Evolutionary conservation across 2,888 invertebrate species (phyloP), one percentile per base, ranked within the genome.

Genomic region (Trichopria drosophilae): DNA sequence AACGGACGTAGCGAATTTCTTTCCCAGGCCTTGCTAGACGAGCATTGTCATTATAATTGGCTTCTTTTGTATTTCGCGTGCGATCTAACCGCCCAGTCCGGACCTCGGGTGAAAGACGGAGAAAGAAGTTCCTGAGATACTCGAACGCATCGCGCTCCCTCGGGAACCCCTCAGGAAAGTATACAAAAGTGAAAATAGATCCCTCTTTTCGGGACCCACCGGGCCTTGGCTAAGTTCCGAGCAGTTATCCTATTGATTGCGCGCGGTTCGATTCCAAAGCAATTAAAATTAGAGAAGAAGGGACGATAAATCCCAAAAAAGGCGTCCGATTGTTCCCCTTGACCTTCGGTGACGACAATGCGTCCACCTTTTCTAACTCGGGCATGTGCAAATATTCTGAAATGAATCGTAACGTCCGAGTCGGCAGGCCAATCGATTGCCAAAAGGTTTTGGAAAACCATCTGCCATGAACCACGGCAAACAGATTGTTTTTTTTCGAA

Each of bases 21-120:
- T 73, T 72, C 72, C 72, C 73, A 68, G 65, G 68, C 62, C 60
- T 61, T 61, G 63, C 64, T 59, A 62, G 60, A 60, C 59, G 60
- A 59, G 64, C 69, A 73, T 73, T 73, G 74, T 73, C 74, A 74
- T 74, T 74, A 65, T 74, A 73, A 73, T 73, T 73, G 73, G 69
- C 68, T 64, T 51, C 67, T 67, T 69, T 71, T 73, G 69, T 70
- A 66, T 67, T 68, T 69, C 65, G 64, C 70, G 64, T 66, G 69
- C 68, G 67, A 70, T 70, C 65, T 64, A 66, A 68, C 66, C 65
- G 64, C 60, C 60, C 61, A 48, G 55, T 47, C 61, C 56, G 59
- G 63, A 53, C 61, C 54, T 59, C 51, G 48, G n/a, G n/a, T n/a
- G n/a, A n/a, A n/a, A n/a, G n/a, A n/a, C n/a, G n/a, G n/a, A n/a